These are phyloP conservation scores for Alcedo quadribrachys DNA, from an alignment of 2,797 vertebrate species.

Conservation along the genomic window DNA sequence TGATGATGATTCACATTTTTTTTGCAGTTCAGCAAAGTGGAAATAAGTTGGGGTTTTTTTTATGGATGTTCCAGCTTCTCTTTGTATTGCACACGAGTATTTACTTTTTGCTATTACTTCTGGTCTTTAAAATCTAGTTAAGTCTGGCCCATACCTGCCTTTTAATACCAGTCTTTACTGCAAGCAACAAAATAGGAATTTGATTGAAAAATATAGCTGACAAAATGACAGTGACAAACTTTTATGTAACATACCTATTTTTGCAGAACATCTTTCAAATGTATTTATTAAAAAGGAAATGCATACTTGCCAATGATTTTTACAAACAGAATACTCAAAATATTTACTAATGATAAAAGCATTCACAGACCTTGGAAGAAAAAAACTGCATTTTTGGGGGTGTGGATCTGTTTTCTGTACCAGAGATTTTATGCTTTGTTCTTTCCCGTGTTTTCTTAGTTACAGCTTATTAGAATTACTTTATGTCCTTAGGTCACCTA, in stretches of 20 bases:
- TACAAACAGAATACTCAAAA: accelerated
- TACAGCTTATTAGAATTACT: neutral
- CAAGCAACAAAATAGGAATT: neutral
- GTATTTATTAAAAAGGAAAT: neutral
- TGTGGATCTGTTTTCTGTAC: accelerated
- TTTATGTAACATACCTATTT: neutral
- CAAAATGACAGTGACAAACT: neutral
- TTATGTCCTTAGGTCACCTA: neutral
- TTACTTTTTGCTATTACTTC: neutral
- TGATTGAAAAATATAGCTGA: neutral
- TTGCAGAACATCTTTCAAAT: neutral
- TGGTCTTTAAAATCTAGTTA: neutral
- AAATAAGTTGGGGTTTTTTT: neutral
- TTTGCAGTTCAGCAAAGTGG: neutral
- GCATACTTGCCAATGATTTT: neutral
- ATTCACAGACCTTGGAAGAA: neutral
- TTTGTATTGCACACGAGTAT: neutral
- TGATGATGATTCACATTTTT: neutral
- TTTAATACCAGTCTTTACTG: neutral
- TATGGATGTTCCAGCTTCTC: neutral
- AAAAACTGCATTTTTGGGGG: neutral
- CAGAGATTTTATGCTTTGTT: neutral
- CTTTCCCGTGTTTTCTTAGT: neutral
- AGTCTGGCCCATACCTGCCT: neutral
- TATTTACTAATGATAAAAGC: neutral